These are phyloP conservation scores for Psilopsiagon aymara DNA, from an alignment of 2,113 vertebrate species.

Conservation along the genomic window DNA sequence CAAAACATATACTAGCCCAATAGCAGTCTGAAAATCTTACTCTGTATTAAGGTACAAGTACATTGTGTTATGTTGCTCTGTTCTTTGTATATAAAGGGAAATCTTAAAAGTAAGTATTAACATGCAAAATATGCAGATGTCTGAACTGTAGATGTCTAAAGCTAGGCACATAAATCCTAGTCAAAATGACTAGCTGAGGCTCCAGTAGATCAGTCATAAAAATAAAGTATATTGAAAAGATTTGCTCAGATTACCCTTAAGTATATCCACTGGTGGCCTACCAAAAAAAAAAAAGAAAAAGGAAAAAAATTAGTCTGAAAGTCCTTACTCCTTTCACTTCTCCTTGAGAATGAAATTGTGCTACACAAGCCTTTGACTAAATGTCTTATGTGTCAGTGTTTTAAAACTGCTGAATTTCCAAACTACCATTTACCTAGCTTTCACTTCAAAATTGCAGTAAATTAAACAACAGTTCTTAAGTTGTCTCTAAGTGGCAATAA, in stretches of 20 bases:
- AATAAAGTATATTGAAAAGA: not conserved
- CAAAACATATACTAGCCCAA: not conserved
- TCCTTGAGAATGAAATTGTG: slow-evolving; percentile 64
- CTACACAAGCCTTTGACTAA: slow-evolving; percentile 56
- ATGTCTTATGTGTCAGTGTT: slow-evolving; percentile 40
- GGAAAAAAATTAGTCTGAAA: not conserved
- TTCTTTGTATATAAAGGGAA: not conserved
- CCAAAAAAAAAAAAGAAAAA: too few relatives aligned
- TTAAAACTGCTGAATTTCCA: slow-evolving; percentile 63
- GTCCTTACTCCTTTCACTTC: slow-evolving; percentile 45
- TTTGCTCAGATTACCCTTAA: not conserved
- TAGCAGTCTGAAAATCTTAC: not conserved
- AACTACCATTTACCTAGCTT: slow-evolving; percentile 53
- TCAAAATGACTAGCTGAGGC: not conserved
- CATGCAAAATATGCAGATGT: not conserved
- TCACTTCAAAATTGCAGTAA: slow-evolving; percentile 73
- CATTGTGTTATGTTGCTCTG: not conserved
- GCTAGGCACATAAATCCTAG: not conserved
- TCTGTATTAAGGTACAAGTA: not conserved
- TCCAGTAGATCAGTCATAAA: not conserved
- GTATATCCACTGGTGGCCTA: not conserved
- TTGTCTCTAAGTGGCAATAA: slow-evolving; percentile 77
- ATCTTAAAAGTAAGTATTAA: not conserved
- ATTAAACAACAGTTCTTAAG: slow-evolving; percentile 76
- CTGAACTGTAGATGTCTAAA: not conserved